A percentile compares a stretch with the other conserved stretches of the same genome.
Evolutionary conservation across 1,140 invertebrate species (phyloP).

Genomic region (Ridgeia piscesae): DNA sequence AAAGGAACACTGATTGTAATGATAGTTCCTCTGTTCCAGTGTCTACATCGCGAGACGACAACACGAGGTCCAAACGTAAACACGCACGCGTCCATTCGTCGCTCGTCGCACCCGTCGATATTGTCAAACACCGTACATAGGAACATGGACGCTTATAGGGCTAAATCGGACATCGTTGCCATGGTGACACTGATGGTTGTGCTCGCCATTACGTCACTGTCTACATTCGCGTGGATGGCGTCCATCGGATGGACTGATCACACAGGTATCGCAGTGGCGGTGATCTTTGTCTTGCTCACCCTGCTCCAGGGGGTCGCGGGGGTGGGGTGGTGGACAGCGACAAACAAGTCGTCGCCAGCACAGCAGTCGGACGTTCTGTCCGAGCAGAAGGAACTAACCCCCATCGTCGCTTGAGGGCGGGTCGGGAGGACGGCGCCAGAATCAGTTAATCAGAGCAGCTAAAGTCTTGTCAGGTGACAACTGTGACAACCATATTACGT

Average conservation of each 20-base stretch:
- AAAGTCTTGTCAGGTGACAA: not conserved
- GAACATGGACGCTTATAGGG: slow-evolving; percentile 1
- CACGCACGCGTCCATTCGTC: not conserved
- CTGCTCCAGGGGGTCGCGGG: not conserved
- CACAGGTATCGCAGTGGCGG: not conserved
- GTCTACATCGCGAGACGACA: not conserved
- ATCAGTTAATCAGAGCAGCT: not conserved
- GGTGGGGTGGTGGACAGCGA: not conserved
- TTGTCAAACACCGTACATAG: not conserved
- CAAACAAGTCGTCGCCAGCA: not conserved
- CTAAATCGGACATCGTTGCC: slow-evolving; percentile 17
- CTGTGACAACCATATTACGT: not conserved
- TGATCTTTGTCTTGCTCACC: slow-evolving; percentile 18
- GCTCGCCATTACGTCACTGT: slow-evolving; percentile 13
- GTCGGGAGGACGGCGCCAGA: not conserved
- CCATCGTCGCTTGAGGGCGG: not conserved
- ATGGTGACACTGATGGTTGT: slow-evolving; percentile 10
- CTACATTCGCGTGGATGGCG: slow-evolving; percentile 11
- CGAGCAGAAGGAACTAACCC: not conserved
- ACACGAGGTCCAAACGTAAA: not conserved
- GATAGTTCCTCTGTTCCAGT: not conserved
- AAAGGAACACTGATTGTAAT: not conserved
- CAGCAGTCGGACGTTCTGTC: not conserved
- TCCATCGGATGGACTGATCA: not conserved
- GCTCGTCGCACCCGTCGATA: not conserved